Conservation (phyloP, 2,113 vertebrate genomes). For the Tachuris rubrigastra region DNA sequence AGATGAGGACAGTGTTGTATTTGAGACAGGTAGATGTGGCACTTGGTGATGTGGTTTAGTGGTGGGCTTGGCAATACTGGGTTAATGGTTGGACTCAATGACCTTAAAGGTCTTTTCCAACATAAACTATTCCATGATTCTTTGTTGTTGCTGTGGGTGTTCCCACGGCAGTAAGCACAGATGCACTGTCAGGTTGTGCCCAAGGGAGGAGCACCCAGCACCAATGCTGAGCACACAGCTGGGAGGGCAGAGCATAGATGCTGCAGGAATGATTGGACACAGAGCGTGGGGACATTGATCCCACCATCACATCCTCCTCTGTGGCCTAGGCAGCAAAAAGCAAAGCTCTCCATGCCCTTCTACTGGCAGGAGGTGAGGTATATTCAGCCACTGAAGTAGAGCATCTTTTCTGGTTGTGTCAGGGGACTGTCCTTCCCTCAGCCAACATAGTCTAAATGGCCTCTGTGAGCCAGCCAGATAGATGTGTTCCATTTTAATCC, state of each 20-base stretch:
- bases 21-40: background rate
- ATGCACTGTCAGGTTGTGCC: background rate
- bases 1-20: background rate
- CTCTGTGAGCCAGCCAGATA: background rate
- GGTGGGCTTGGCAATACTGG: background rate
- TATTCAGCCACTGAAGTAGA: background rate
- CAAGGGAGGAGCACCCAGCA: background rate
- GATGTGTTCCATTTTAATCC: background rate
- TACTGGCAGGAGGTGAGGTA: background rate
- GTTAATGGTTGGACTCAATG: background rate
- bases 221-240: background rate
- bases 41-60: background rate
- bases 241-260: background rate
- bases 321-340: background rate
- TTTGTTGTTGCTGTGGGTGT: background rate
- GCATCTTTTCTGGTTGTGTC: background rate
- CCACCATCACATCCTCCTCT: background rate
- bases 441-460: background rate
- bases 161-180: background rate
- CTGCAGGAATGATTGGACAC: background rate
- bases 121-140: background rate
- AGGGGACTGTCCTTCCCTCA: background rate
- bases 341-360: background rate
- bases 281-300: background rate
- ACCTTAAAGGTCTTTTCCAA: too few species aligned